Base-by-base conservation (phyloP, 2,113 vertebrate genomes). In the Onychostruthus taczanowskii region DNA sequence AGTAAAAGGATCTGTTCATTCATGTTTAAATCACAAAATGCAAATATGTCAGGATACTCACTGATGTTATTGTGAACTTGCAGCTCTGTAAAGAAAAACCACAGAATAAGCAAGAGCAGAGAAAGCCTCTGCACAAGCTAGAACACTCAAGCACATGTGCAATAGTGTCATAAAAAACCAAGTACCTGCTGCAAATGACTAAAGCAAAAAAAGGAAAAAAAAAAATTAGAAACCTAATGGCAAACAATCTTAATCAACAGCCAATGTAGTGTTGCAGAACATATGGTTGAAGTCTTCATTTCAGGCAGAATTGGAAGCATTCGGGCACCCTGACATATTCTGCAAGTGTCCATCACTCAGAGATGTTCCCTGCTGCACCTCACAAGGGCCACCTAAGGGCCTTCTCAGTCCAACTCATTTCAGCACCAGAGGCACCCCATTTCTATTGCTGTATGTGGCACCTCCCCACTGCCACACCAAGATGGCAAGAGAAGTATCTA, bases 231-330 rank as follows among this genome's bases (percentile, higher is more conserved):
- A 96, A 79, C 6, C 20, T 69, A 76, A 94, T 43, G 28, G 28
- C 49, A 95, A 83, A 80, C 59, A 87, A 67, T 78, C 28, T 86
- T 95, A 95, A 94, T 90, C 89, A 94, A 97, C 61, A 95, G 37
- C 37, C 72, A 93, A 2, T 31, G 61, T 53, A 87, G 73, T 53
- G 41, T 93, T 87, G 47, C 49, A 66, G 69, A 95, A 69, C 94
- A 93, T 87, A 87, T 68, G 80, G 83, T 2, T 50, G 49, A 93
- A 92, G 14, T 17, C 46, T 89, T 77, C 1, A 2, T 89, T 88
- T 91, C 41, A 64, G 49, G 41, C 21, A 68, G 81, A 90, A 88
- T 0, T 28, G 43, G 75, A 77, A 90, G 22, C 47, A 27, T 56
- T 52, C 79, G 58, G 44, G 61, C 22, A 75, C 31, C 23, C 39